Base-by-base conservation (phyloP, 2,113 vertebrate genomes). In the Columba janthina region DNA sequence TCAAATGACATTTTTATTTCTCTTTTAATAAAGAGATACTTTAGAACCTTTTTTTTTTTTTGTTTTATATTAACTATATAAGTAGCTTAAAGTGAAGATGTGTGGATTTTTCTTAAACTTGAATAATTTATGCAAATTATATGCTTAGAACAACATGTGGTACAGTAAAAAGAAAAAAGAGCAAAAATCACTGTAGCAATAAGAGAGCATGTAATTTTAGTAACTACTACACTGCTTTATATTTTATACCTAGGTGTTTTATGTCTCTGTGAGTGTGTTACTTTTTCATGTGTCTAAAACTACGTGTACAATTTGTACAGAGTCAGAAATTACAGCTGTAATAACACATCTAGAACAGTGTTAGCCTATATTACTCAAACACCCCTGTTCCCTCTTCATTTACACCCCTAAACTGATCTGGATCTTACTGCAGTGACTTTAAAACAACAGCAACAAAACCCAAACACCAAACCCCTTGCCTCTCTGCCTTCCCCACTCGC, bases 111-210 rank as follows among this genome's bases (percentile, higher is more conserved):
- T 97, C 95, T 97, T 93, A 98, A 97, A 97, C 97, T 95, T 97
- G 96, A 98, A 96, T 97, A 96, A 97, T 97, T 96, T 97, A 97
- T 96, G 95, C 93, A 96, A 97, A 97, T 94, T 95, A 97, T 97
- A 97, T 96, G 96, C 93, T 97, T 98, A 98, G 97, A 97, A 97
- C 96, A 97, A 98, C 96, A 97, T 98, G 93, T 97, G 93, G 96
- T 95, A 96, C 94, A 96, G 96, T 97, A 85, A 97, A 97, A 95
- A 97, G 75, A 82, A 96, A 96, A 46, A 97, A 98, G 95, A 97
- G 97, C 97, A 98, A 98, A 98, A 98, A 98, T 98, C 97, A 98
- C 96, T 97, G 90, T 96, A 97, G 90, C 93, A 97, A 96, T 93
- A 97, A 97, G 97, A 98, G 95, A 98, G 92, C 96, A 96, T 96